phyloP scores from a whole-genome alignment of 92 coral and sea anemone species.

The Actinernus sp. region DNA sequence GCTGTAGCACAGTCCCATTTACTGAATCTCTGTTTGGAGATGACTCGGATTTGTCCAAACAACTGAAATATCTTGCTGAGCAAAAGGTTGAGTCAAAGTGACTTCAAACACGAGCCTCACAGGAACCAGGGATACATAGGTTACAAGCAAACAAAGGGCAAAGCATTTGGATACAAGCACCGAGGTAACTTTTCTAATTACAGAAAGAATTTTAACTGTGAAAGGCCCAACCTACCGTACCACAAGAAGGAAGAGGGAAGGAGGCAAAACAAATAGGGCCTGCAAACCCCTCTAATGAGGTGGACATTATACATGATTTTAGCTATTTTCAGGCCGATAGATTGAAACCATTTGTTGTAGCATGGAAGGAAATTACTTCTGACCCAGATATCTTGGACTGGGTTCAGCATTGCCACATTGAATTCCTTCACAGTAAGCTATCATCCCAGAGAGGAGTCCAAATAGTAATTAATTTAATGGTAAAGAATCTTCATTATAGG shows the following conservation, averaged over 20 bases:
- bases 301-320: conserved; percentile 17
- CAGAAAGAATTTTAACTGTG: conserved; percentile 36
- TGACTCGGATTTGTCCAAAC: conserved; percentile 57
- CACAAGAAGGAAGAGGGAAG: conserved; percentile 22
- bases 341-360: conserved; percentile 53
- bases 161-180: conserved; percentile 20
- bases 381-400: conserved; percentile 40
- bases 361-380: conserved; percentile 57
- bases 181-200: background rate
- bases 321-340: conserved; percentile 36
- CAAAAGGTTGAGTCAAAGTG: conserved; percentile 21
- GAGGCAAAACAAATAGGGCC: conserved; percentile 48
- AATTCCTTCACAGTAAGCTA: conserved; percentile 28
- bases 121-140: too few relatives aligned
- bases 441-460: conserved; percentile 26
- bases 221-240: conserved; percentile 50
- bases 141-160: too few relatives aligned
- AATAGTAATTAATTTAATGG: too few relatives aligned
- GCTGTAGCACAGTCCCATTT: conserved; percentile 49
- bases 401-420: conserved; percentile 49
- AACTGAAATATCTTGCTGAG: conserved; percentile 57
- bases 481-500: conserved; percentile 48
- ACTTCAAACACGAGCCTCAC: conserved; percentile 2
- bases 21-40: conserved; percentile 51
- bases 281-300: too few relatives aligned